Evolutionary conservation across 2,888 invertebrate genomes (phyloP), one percentile per base, ranked within the genome.

Genomic region (Pandemis corylana): DNA sequence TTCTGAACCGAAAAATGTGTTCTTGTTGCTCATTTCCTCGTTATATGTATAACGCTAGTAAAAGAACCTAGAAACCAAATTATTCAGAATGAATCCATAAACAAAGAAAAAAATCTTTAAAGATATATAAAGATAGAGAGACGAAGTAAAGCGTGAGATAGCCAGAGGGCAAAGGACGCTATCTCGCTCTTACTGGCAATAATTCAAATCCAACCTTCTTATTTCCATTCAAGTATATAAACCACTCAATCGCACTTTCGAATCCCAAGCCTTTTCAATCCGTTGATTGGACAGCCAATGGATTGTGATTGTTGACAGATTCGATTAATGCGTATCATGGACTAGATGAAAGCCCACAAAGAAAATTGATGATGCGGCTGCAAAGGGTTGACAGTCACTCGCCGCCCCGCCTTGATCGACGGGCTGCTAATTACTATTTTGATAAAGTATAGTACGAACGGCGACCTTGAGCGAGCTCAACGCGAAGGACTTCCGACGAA

Each of bases 351-450:
- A 64, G 76, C 76, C 76, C 75, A 79, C 81, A 83, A 82, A 80
- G 80, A 79, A 83, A 80, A 84, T 85, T 85, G 81, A 86, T 82
- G 85, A 83, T 79, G 79, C 77, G 67, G 78, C 76, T 75, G 71
- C 77, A 63, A 68, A 72, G 71, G 78, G 79, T 72, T 77, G 78
- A 78, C 78, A 77, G 83, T 75, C 77, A 36, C 67, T 51, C 36
- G 75, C 78, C 75, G 75, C 78, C 75, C 77, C 81, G 64, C 15
- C 53, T 28, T 86, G 86, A 87, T 87, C 77, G 86, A 85, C 83
- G 76, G 82, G 72, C 77, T 78, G 80, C 84, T 87, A 87, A 87
- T 87, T 86, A 84, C 83, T 80, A 79, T 80, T 82, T 81, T 81
- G 84, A 80, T 80, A 80, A 79, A 77, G 78, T 79, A 80, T 68